Base-by-base conservation (phyloP, 1,140 invertebrate genomes). In the Monomorium pharaonis region DNA sequence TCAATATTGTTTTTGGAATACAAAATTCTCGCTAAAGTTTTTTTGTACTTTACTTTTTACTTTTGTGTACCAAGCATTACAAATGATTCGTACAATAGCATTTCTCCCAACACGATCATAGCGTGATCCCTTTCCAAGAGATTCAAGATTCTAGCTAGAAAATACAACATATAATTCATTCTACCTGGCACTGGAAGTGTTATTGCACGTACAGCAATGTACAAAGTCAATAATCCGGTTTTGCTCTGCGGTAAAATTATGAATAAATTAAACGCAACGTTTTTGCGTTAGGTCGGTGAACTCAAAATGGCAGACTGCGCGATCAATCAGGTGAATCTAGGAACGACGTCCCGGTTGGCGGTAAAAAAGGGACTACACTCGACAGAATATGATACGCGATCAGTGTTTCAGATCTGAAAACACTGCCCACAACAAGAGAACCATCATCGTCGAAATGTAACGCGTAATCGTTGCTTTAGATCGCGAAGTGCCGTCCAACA, bases 191-290 rank as follows among this genome's bases (percentile, higher is more conserved):
- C 12, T n/a, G 42, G 24, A 76, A 67, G 24, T 78, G 58, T 80
- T 80, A 67, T 80, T 67, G 60, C 30, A 24, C 21, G 37, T 76
- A 30, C 33, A 21, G 62, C 44, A 69, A 33, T 42, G 44, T 54
- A 69, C 42, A 67, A 2, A 51, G 63, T 69, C 77, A 51, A 60
- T 44, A 80, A 27, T 49, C 75, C n/a, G n/a, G 30, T 81, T 33
- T 81, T 70, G 30, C 37, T 54, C 47, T 18, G 44, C 16, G 2
- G 63, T 3, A 51, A 70, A 72, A 81, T 81, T 56, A 72, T 81
- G 65, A 81, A 81, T 70, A 81, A 81, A 81, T 81, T 70, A 81
- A 81, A 81, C 65, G 16, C 49, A 27, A 44, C 5, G 49, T 81
- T 58, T 72, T 58, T 30, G 33, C 65, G 9, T 51, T 33, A 30